A percentile compares a stretch with the other conserved stretches of the same genome.
phyloP scores from a whole-genome alignment of 2,113 vertebrate species.

The Montifringilla adamsi region DNA sequence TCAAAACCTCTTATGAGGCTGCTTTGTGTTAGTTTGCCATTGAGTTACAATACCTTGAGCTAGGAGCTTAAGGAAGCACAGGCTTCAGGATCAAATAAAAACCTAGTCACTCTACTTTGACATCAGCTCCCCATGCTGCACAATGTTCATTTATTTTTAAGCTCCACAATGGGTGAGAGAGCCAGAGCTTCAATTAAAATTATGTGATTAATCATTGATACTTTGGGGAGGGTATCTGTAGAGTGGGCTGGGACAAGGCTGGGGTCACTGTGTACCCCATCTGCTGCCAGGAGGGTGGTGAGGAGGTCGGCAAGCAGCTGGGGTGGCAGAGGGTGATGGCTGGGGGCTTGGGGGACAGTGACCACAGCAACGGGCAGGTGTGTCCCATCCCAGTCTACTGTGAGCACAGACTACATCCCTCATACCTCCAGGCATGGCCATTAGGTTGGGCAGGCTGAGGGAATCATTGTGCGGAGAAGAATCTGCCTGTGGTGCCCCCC shows the following conservation, averaged over 20 bases:
- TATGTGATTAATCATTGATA: not conserved
- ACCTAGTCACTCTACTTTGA: not conserved
- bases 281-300: no score
- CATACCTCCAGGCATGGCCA: rapidly evolving
- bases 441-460: not conserved
- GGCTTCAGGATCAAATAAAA: conserved; percentile 10
- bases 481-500: not conserved
- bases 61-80: not conserved
- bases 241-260: rapidly evolving
- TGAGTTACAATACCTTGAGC: not conserved
- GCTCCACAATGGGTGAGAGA: not conserved
- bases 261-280: not conserved
- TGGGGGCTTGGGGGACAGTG: no score
- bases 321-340: not conserved
- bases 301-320: not conserved
- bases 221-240: not conserved
- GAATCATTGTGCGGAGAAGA: not conserved
- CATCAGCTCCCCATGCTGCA: not conserved
- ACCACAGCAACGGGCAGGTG: rapidly evolving
- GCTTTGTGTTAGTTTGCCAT: conserved; percentile 13
- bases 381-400: rapidly evolving
- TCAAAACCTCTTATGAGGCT: not conserved
- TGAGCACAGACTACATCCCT: rapidly evolving
- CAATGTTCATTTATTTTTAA: conserved; percentile 21
- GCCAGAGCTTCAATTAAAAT: not conserved